These are phyloP conservation scores for Mus caroli DNA, from an alignment of 2,797 vertebrate species.

Conservation along the genomic window DNA sequence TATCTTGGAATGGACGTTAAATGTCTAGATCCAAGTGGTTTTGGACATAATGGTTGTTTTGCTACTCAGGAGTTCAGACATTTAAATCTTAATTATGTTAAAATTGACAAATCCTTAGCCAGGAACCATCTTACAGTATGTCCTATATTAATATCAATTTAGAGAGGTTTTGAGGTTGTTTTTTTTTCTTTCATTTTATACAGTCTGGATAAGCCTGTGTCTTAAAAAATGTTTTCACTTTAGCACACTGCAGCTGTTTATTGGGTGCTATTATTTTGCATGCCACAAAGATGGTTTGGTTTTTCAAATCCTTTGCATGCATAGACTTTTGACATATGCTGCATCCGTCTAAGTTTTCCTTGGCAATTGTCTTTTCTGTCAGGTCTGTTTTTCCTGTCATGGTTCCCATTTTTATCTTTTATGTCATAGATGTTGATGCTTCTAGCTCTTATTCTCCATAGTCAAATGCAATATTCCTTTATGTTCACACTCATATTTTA, in stretches of 20 bases:
- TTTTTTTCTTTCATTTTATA: conserved; percentile 42
- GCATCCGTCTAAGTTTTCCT: background rate
- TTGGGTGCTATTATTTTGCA: background rate
- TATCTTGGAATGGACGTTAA: background rate
- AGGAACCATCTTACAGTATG: background rate
- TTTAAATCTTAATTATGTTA: conserved; percentile 47
- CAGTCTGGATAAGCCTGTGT: background rate
- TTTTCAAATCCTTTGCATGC: background rate
- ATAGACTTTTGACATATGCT: background rate
- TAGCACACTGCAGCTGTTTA: background rate
- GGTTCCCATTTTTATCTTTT: background rate
- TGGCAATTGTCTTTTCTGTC: background rate
- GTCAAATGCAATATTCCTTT: conserved; percentile 53
- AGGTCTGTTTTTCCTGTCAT: background rate
- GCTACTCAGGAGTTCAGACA: conserved; percentile 2
- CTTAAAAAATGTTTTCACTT: conserved; percentile 42
- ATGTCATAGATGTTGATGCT: conserved; percentile 34
- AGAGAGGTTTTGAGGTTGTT: background rate
- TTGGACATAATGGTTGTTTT: background rate
- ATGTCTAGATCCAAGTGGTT: background rate
- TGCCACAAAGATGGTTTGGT: background rate
- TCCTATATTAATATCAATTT: conserved; percentile 31
- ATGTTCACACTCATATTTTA: background rate
- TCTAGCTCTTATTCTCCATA: conserved; percentile 16
- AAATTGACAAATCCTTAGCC: conserved; percentile 22